A percentile compares a stretch with the other conserved stretches of the same genome.
These are phyloP conservation scores for Himalopsyche kuldschensis DNA, from an alignment of 2,888 invertebrate genomes.

Conservation along the genomic window DNA sequence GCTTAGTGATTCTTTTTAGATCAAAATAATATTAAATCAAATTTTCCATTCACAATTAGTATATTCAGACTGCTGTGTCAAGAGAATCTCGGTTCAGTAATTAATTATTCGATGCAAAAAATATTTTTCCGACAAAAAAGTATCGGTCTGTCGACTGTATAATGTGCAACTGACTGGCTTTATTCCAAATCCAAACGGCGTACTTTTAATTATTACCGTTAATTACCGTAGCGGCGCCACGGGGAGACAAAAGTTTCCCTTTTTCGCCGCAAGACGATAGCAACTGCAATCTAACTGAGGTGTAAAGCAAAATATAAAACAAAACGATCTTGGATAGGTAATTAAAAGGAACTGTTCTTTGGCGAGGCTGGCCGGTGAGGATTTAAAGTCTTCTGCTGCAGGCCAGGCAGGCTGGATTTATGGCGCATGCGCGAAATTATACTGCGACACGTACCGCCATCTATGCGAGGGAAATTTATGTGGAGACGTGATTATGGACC, in stretches of 20 bases:
- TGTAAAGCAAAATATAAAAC: neutral
- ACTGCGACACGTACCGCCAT: slow-evolving; percentile 25
- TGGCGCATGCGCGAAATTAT: slow-evolving; percentile 8
- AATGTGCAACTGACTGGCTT: neutral
- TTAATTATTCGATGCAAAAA: neutral
- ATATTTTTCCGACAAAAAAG: neutral
- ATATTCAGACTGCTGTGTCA: too few relatives aligned
- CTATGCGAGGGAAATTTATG: slow-evolving; percentile 22
- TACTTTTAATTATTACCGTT: neutral
- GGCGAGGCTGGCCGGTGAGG: neutral
- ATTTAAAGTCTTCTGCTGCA: neutral
- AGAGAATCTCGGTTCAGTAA: neutral
- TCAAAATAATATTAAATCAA: too few relatives aligned
- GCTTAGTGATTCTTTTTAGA: too few relatives aligned
- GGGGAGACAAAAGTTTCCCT: neutral
- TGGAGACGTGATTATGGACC: slow-evolving; percentile 29
- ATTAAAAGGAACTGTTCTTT: neutral
- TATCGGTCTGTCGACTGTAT: neutral
- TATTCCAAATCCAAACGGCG: neutral
- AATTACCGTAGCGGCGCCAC: neutral
- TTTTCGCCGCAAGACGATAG: neutral
- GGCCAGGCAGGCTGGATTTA: neutral
- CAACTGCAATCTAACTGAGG: neutral
- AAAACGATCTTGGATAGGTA: neutral
- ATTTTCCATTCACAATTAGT: too few relatives aligned